These are phyloP conservation scores for Trichosurus vulpecula DNA, from an alignment of 2,797 vertebrate genomes.

Conservation along the genomic window DNA sequence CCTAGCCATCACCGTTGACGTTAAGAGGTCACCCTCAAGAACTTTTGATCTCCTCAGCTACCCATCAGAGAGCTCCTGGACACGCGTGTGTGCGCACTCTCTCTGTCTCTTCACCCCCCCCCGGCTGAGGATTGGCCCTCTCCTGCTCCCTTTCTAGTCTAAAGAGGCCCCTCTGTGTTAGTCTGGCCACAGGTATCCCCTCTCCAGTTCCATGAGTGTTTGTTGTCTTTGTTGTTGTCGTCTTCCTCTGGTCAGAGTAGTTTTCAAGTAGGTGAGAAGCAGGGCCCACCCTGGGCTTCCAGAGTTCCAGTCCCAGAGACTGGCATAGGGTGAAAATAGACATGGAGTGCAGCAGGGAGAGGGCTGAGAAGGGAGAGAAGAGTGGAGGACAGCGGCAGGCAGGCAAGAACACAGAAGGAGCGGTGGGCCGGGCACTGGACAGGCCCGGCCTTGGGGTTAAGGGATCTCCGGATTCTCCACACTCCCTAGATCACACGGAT, in stretches of 20 bases:
- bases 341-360: rapidly evolving
- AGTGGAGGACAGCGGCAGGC: background rate
- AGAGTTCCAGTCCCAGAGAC: background rate
- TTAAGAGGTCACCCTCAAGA: background rate
- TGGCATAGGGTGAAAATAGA: background rate
- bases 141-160: background rate
- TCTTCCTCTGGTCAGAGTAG: background rate
- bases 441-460: rapidly evolving
- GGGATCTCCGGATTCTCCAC: rapidly evolving
- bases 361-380: background rate
- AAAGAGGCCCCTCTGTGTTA: background rate
- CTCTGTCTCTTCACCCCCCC: too few species aligned
- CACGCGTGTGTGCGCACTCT: too few species aligned
- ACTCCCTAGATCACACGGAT: conserved; percentile 93
- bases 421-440: rapidly evolving
- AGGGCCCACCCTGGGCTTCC: background rate
- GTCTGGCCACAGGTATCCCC: background rate
- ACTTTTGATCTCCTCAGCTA: background rate
- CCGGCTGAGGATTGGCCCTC: too few species aligned
- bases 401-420: background rate
- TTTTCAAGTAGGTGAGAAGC: background rate
- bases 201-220: background rate
- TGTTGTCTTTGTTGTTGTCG: too few species aligned
- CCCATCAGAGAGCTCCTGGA: background rate
- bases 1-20: background rate